phyloP scores from a whole-genome alignment of 2,888 invertebrate species.

The Erynnis tages region DNA sequence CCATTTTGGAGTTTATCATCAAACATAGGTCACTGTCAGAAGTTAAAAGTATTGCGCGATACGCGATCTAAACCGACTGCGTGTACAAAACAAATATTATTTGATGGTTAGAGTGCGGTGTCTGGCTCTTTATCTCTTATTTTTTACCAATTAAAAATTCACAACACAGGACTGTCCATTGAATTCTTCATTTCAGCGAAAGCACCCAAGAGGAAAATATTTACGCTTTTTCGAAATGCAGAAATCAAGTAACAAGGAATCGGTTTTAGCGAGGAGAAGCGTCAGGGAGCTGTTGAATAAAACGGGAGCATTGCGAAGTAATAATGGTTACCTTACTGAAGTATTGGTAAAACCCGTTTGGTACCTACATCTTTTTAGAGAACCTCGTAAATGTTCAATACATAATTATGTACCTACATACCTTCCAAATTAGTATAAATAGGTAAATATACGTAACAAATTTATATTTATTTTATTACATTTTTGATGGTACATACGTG shows the following conservation, averaged over 20 bases:
- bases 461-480: no score
- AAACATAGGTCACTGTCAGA: conserved; percentile 42
- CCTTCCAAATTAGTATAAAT: no score
- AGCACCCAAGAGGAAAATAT: conserved; percentile 77
- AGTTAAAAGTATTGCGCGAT: conserved; percentile 39
- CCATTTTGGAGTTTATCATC: conserved; percentile 42
- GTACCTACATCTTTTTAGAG: neutral
- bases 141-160: conserved; percentile 60
- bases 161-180: conserved; percentile 58
- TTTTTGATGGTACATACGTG: no score
- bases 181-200: conserved; percentile 68
- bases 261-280: conserved; percentile 75
- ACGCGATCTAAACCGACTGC: conserved; percentile 34
- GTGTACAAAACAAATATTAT: conserved; percentile 33
- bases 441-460: no score
- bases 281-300: conserved; percentile 70
- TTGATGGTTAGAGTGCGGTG: conserved; percentile 21
- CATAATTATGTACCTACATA: no score
- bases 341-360: conserved; percentile 42
- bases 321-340: conserved; percentile 68
- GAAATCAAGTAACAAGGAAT: conserved; percentile 81
- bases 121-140: conserved; percentile 26
- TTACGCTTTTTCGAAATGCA: conserved; percentile 80
- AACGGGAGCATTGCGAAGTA: conserved; percentile 59
- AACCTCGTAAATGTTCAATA: neutral